Evolutionary conservation across 2,888 invertebrate species (phyloP).

Genomic region (Ochropleura leucogaster): DNA sequence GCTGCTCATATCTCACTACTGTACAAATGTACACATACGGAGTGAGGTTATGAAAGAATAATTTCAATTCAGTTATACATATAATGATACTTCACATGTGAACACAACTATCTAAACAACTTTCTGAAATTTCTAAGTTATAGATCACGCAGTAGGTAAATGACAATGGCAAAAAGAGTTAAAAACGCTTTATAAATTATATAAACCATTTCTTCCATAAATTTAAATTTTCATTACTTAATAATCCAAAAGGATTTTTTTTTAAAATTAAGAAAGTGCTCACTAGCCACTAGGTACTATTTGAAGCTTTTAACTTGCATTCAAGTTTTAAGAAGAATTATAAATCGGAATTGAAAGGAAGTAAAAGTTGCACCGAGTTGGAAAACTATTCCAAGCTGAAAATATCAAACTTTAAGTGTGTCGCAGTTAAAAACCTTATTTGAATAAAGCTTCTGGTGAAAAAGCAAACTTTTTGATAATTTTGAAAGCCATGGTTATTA

Average conservation of each 20-base stretch:
- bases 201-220: not conserved
- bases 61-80: not conserved
- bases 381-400: slow-evolving; percentile 64
- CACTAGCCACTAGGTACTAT: slow-evolving; percentile 74
- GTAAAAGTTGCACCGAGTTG: slow-evolving; percentile 78
- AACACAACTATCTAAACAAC: not conserved
- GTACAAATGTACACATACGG: not conserved
- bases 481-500: slow-evolving; percentile 14
- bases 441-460: slow-evolving; percentile 25
- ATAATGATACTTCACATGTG: too few relatives aligned
- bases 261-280: slow-evolving; percentile 75
- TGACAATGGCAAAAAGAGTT: not conserved
- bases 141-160: not conserved
- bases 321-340: slow-evolving; percentile 84
- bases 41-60: not conserved
- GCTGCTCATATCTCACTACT: not conserved
- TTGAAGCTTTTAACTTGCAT: slow-evolving; percentile 85
- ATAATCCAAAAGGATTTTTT: slow-evolving; percentile 66
- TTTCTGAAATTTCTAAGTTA: not conserved
- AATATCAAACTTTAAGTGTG: slow-evolving; percentile 63
- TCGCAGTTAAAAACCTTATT: slow-evolving; percentile 44
- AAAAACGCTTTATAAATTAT: not conserved
- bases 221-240: not conserved
- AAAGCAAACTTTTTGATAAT: slow-evolving; percentile 2
- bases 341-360: slow-evolving; percentile 82